Evolutionary conservation across 2,888 invertebrate species (phyloP).

Genomic region (Nemotelus pantherinus): DNA sequence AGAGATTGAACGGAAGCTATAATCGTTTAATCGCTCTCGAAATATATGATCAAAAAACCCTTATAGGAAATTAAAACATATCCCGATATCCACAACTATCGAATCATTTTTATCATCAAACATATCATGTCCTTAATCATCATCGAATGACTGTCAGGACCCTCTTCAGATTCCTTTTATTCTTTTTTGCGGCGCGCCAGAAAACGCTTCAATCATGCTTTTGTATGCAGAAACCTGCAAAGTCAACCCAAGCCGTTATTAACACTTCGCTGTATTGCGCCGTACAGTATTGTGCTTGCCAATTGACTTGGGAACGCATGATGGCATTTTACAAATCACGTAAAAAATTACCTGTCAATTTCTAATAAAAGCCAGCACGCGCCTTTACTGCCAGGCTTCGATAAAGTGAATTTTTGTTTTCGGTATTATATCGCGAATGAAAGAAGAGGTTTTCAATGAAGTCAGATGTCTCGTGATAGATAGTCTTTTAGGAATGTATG

Average conservation of each 20-base stretch:
- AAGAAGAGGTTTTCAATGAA: conserved; percentile 5
- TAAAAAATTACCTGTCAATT: conserved; percentile 50
- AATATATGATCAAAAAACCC: neutral
- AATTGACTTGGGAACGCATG: conserved; percentile 38
- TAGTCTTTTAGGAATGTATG: too few relatives aligned
- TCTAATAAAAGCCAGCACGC: conserved; percentile 35
- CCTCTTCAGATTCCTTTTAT: conserved; percentile 13
- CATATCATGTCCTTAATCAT: neutral
- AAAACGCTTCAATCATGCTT: neutral
- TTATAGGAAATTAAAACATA: neutral
- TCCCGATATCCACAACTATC: neutral
- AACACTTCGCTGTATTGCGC: too few relatives aligned
- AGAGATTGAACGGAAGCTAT: too few relatives aligned
- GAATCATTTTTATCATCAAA: neutral
- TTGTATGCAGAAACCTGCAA: neutral
- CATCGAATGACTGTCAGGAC: conserved; percentile 4
- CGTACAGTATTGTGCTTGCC: neutral
- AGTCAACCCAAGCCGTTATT: too few relatives aligned
- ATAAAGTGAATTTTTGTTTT: conserved; percentile 42
- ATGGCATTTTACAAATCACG: conserved; percentile 48
- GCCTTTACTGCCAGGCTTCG: neutral
- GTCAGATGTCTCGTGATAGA: neutral
- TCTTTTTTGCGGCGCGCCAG: conserved; percentile 1
- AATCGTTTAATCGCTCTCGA: neutral
- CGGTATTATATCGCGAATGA: neutral